Base-by-base conservation (phyloP, 2,113 vertebrate species). In the Oncorhynchus tshawytscha region DNA sequence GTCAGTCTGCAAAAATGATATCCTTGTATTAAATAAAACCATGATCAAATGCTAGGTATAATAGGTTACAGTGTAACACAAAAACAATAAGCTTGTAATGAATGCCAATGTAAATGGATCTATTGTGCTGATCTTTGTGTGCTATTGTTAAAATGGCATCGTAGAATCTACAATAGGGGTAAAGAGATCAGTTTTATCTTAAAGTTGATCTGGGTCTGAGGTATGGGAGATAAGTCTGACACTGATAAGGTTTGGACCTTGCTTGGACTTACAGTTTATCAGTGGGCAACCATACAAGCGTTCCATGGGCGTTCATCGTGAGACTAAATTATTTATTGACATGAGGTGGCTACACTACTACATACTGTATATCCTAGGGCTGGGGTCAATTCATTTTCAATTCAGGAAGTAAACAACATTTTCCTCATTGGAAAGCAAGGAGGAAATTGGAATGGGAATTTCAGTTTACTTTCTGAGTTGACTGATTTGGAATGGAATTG, bases 211-310 rank as follows among this genome's bases (percentile, higher is more conserved):
- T 78, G 54, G 67, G 73, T 85, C 5, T n/a, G 65, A 65, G 70
- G 86, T 82, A 85, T 59, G 49, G 51, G 70, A 78, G 84, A 91
- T 74, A 83, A 87, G 84, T 83, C 78, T 24, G 76, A 79, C 71
- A 68, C 83, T 85, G 90, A 93, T 91, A 93, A 92, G 86, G 74
- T 80, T 84, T 92, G 89, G 87, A 89, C 91, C 88, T 90, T 89
- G 89, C 85, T 81, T 90, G 84, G 88, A 87, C 83, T 86, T 87
- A 84, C 82, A 87, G 90, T 62, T 75, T 90, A 84, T 89, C 87
- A 81, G 82, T 84, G 69, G 82, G 82, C 76, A 81, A 84, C 70
- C 76, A 45, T 29, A 77, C 85, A 79, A 74, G 82, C 88, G 87
- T 90, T 92, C 89, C 89, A 82, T 81, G 85, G 80, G 88, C 88